phyloP scores from a whole-genome alignment of 1,140 invertebrate genomes.

The Cydia amplana region DNA sequence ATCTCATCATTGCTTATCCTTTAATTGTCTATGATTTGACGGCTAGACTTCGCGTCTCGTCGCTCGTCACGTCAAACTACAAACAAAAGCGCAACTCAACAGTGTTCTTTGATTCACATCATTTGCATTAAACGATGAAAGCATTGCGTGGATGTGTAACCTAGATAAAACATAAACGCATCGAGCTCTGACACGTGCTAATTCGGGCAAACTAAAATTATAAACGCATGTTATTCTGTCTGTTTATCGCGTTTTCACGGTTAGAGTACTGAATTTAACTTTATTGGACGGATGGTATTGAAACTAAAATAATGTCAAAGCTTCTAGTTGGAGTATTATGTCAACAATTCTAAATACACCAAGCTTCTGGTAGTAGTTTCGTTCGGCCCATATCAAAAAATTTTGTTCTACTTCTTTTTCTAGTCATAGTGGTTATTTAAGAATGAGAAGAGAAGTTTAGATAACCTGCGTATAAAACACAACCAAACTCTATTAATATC shows the following conservation, averaged over 20 bases:
- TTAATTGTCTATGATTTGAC: no score
- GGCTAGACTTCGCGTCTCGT: not conserved
- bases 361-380: no score
- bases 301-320: no score
- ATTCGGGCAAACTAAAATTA: constrained; percentile 12
- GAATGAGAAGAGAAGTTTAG: not conserved
- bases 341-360: no score
- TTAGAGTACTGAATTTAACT: not conserved
- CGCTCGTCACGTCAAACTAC: not conserved
- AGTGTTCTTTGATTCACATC: not conserved
- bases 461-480: not conserved
- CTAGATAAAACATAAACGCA: constrained; percentile 12
- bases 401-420: no score
- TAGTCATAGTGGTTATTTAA: not conserved
- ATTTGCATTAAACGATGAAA: not conserved
- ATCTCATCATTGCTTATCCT: no score
- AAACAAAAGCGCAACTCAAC: not conserved
- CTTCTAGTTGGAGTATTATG: no score
- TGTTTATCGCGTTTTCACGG: constrained; percentile 18
- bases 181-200: not conserved
- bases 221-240: not conserved
- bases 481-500: not conserved
- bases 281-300: not conserved
- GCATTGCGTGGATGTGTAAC: not conserved
- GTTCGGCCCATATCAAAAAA: no score